These are phyloP conservation scores for roundworm (Caenorhabditis elegans) DNA, from an alignment of 1,140 invertebrate genomes.

Conservation along the genomic window WBcel235 BX284602.5:6712501-6713000, in stretches of 20 bases:
- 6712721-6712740: constrained; percentile 22
- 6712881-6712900: constrained; percentile 27
- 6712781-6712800: background rate
- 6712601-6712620: constrained; percentile 30
- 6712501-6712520: background rate
- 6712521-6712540: constrained; percentile 23
- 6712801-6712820: background rate
- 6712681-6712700: background rate
- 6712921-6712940: background rate
- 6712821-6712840: too few species aligned
- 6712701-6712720: background rate
- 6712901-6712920: background rate
- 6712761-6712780: background rate
- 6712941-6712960: too few species aligned
- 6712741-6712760: constrained; percentile 33
- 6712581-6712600: background rate
- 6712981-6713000: too few species aligned
- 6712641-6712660: background rate
- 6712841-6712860: too few species aligned
- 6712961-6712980: too few species aligned
- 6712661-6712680: background rate
- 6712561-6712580: background rate
- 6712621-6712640: background rate
- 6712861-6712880: background rate
- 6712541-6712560: too few species aligned